Evolutionary conservation across 2,888 invertebrate genomes (phyloP).

Genomic region (Osmoderma eremita): DNA sequence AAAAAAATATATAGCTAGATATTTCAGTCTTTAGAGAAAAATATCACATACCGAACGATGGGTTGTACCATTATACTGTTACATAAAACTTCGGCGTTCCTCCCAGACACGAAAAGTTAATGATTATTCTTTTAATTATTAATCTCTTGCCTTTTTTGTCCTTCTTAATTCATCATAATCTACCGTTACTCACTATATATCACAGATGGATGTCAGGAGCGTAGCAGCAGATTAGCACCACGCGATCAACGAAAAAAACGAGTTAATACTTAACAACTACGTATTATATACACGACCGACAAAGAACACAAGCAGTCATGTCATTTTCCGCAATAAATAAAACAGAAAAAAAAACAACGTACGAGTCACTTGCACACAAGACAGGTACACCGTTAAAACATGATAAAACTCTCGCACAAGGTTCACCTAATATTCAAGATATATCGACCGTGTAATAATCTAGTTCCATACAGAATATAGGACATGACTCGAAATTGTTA

Average conservation of each 20-base stretch:
- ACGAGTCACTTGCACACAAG: conserved; percentile 58
- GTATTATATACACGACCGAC: conserved; percentile 50
- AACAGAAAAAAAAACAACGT: conserved; percentile 53
- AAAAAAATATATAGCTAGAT: conserved; percentile 61
- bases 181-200: conserved; percentile 64
- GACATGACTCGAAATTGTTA: no score
- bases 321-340: conserved; percentile 55
- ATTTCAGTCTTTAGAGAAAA: conserved; percentile 67
- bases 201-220: conserved; percentile 61
- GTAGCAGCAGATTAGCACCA: conserved; percentile 58
- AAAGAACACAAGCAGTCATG: conserved; percentile 58
- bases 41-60: conserved; percentile 65
- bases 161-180: conserved; percentile 43
- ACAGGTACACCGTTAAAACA: conserved; percentile 59
- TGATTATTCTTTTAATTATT: conserved; percentile 63
- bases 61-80: conserved; percentile 48
- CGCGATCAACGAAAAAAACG: conserved; percentile 58
- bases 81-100: conserved; percentile 56
- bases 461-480: conserved; percentile 8
- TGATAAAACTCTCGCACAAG: conserved; percentile 59
- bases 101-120: conserved; percentile 62
- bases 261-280: conserved; percentile 53
- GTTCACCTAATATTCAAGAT: conserved; percentile 43
- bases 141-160: conserved; percentile 56
- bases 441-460: conserved; percentile 6